Evolutionary conservation across 2,888 invertebrate species (phyloP).

Genomic region (Drosophila quinaria): DNA sequence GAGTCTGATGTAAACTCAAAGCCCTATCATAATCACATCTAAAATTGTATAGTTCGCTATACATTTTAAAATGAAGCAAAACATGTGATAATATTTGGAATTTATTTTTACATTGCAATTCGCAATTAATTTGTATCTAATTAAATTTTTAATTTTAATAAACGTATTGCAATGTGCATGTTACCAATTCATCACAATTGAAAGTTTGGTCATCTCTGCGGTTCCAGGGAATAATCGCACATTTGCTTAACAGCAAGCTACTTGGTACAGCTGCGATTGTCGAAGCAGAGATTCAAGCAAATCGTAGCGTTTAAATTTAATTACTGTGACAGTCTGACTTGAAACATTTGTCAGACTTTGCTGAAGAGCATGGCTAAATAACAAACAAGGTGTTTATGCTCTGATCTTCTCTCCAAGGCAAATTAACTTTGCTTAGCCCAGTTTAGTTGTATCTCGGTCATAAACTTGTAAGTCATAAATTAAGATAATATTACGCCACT

Average conservation of each 20-base stretch:
- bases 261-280: background rate
- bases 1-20: conserved; percentile 13
- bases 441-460: conserved; percentile 8
- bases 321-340: background rate
- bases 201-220: background rate
- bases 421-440: conserved; percentile 32
- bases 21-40: conserved; percentile 18
- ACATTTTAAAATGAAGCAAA: conserved; percentile 10
- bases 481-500: conserved; percentile 51
- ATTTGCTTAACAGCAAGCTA: background rate
- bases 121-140: conserved; percentile 4
- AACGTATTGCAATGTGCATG: background rate
- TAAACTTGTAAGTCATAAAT: conserved; percentile 56
- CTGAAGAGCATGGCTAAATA: background rate
- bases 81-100: conserved; percentile 12
- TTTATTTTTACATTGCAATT: background rate
- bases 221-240: background rate
- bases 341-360: conserved; percentile 11
- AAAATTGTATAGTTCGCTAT: conserved; percentile 13
- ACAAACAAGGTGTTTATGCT: conserved; percentile 8
- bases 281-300: background rate
- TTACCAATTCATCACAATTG: background rate
- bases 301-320: conserved; percentile 20
- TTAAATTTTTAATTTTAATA: conserved; percentile 2
- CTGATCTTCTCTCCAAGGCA: conserved; percentile 20